phyloP scores from a whole-genome alignment of 2,888 invertebrate genomes.

The Tiphia femorata region DNA sequence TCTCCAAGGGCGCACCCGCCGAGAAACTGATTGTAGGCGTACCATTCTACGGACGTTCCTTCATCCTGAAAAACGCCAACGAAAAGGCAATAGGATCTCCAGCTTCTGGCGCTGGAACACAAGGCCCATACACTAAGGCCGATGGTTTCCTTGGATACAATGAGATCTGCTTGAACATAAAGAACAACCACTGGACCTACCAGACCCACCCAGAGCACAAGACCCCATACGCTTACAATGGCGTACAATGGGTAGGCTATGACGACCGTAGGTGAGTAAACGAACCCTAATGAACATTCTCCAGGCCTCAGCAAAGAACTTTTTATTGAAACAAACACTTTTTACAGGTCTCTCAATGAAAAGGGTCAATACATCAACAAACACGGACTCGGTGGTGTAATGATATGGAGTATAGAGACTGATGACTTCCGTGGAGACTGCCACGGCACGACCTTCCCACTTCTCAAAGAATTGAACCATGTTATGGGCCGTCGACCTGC shows the following conservation, averaged over 20 bases:
- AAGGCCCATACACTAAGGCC: conserved; percentile 76
- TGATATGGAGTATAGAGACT: conserved; percentile 86
- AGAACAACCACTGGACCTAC: conserved; percentile 55
- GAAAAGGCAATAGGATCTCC: conserved; percentile 72
- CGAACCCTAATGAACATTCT: no score
- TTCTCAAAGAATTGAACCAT: conserved; percentile 74
- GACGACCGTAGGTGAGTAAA: conserved; percentile 55
- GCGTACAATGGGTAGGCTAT: conserved; percentile 57
- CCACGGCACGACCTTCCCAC: conserved; percentile 73
- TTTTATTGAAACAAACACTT: no score
- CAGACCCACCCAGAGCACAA: conserved; percentile 63
- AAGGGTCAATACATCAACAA: conserved; percentile 59
- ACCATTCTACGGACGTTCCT: conserved; percentile 80
- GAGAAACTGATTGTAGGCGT: conserved; percentile 79
- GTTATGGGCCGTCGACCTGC: no score
- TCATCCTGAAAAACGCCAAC: conserved; percentile 71
- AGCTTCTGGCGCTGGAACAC: conserved; percentile 72
- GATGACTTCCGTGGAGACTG: conserved; percentile 81
- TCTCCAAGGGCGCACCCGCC: conserved; percentile 72
- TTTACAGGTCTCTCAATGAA: conserved; percentile 68
- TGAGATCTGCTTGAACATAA: conserved; percentile 70
- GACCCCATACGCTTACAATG: conserved; percentile 66
- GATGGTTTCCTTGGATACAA: conserved; percentile 81
- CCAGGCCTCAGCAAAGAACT: no score
- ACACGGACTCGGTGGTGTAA: conserved; percentile 73